These are phyloP conservation scores for Cephus pygmeus DNA, from an alignment of 2,888 invertebrate genomes.

Conservation along the genomic window DNA sequence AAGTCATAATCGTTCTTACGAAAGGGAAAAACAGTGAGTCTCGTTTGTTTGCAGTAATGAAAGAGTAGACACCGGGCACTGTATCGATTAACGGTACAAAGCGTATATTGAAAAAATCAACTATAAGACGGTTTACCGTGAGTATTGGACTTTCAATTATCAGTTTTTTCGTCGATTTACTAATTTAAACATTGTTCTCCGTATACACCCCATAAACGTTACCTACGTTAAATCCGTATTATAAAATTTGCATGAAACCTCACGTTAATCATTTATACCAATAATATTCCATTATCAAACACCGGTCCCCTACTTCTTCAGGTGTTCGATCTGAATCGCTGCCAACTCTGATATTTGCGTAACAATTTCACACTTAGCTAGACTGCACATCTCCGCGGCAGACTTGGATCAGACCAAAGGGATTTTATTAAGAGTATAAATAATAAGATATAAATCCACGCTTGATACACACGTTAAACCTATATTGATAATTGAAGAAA, in stretches of 20 bases:
- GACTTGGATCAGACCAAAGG: not conserved
- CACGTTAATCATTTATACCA: not conserved
- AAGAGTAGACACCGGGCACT: not conserved
- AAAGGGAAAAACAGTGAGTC: not conserved
- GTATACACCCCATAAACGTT: not conserved
- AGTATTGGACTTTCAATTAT: not conserved
- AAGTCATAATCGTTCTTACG: not conserved
- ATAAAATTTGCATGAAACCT: not conserved
- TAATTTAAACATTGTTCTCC: not conserved
- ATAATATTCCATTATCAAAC: not conserved
- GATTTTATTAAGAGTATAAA: not conserved
- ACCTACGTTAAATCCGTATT: not conserved
- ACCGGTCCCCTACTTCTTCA: not conserved
- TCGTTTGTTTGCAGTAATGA: not conserved
- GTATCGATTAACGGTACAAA: not conserved
- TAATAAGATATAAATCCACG: not conserved
- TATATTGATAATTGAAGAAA: not conserved
- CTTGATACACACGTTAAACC: not conserved
- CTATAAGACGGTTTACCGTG: not conserved
- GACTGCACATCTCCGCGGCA: conserved; percentile 1
- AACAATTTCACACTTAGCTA: conserved; percentile 25
- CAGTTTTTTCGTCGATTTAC: not conserved
- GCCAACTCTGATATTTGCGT: conserved; percentile 40
- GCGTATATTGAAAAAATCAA: not conserved
- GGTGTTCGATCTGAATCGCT: conserved; percentile 24